Conservation (phyloP, 2,113 vertebrate genomes). For the Microcebus murinus region DNA sequence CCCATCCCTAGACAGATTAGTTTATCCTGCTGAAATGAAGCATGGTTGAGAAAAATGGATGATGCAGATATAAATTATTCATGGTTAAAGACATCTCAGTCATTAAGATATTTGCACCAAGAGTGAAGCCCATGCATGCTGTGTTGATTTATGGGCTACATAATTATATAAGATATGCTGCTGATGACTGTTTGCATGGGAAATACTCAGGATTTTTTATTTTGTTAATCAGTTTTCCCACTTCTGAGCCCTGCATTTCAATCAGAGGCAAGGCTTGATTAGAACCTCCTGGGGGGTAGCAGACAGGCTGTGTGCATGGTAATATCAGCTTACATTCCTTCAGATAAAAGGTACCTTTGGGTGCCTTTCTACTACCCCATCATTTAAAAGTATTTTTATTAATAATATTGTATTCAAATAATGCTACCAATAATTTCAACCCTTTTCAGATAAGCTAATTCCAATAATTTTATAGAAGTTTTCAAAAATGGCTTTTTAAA, state of each 20-base stretch:
- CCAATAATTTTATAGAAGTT: neutral
- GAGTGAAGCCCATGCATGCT: constrained; percentile 80
- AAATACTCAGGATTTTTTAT: constrained; percentile 82
- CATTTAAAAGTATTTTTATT: constrained; percentile 63
- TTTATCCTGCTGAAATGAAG: constrained; percentile 81
- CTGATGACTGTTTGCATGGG: constrained; percentile 83
- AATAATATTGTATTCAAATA: constrained; percentile 24
- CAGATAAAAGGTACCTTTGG: constrained; percentile 43
- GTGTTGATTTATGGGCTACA: constrained; percentile 84
- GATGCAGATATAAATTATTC: constrained; percentile 87
- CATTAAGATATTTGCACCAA: constrained; percentile 87
- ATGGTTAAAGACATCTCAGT: constrained; percentile 84
- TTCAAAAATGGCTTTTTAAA: neutral
- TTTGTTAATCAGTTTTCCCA: constrained; percentile 84
- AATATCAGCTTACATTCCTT: constrained; percentile 59
- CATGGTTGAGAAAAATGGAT: constrained; percentile 84
- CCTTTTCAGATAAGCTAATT: constrained; percentile 2
- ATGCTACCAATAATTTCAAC: constrained; percentile 18
- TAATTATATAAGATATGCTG: constrained; percentile 85
- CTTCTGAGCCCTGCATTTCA: constrained; percentile 81
- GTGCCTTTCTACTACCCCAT: constrained; percentile 54
- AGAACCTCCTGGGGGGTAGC: constrained; percentile 74
- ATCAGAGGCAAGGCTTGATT: constrained; percentile 82
- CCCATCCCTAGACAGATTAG: constrained; percentile 81
- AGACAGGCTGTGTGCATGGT: constrained; percentile 52